A percentile compares a stretch with the other conserved stretches of the same genome.
These are phyloP conservation scores for Distichodus sexfasciatus DNA, from an alignment of 2,797 vertebrate species.

Conservation along the genomic window DNA sequence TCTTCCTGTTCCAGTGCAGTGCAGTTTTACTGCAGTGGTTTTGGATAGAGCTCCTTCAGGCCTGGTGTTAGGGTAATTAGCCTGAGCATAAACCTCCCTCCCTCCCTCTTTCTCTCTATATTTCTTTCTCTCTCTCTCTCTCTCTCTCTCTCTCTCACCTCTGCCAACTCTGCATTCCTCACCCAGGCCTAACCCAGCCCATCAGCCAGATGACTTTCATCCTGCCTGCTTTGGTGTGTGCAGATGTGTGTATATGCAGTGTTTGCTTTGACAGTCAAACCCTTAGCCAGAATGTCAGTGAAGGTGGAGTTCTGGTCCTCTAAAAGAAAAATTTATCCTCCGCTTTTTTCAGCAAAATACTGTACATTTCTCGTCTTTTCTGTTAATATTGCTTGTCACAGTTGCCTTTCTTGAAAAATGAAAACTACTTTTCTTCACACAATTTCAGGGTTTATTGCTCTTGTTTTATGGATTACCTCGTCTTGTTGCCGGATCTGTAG, in stretches of 20 bases:
- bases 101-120: not conserved
- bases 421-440: too few species aligned
- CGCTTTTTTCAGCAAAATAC: too few species aligned
- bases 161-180: slow-evolving; percentile 33
- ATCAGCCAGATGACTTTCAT: slow-evolving; percentile 9
- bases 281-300: too few species aligned
- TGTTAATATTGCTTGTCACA: too few species aligned
- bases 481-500: not conserved
- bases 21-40: not conserved
- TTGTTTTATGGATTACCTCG: not conserved
- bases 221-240: slow-evolving; percentile 2
- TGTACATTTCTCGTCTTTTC: too few species aligned
- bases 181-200: slow-evolving; percentile 1
- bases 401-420: too few species aligned
- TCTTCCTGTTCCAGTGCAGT: not conserved
- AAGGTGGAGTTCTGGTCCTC: too few species aligned
- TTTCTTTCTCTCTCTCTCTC: not conserved
- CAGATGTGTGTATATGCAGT: not conserved
- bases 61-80: not conserved
- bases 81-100: not conserved
- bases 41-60: not conserved
- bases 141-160: not conserved
- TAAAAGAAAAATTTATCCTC: too few species aligned
- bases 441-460: too few species aligned
- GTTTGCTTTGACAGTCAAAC: not conserved